Base-by-base conservation (phyloP, 2,888 invertebrate species). In the Tridacna gigas region DNA sequence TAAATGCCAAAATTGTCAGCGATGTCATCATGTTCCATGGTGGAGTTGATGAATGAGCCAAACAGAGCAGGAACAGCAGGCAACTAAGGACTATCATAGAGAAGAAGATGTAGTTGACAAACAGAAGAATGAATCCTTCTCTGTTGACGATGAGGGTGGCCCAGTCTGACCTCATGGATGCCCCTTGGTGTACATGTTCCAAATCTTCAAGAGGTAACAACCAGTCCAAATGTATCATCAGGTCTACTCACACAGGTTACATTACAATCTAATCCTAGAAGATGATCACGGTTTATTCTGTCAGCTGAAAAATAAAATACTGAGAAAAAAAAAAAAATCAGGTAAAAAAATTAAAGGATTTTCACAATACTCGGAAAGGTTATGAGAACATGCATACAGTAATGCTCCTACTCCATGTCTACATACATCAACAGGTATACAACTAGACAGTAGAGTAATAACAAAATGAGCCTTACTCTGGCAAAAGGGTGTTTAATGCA, bases 71-170 rank as follows among this genome's bases (percentile, higher is more conserved):
- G 75, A 92, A 92, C 61, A 91, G 74, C 18, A 92, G 77, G 67
- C 90, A 91, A 66, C 88, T 86, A 66, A 94, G 81, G 45, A 92
- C 91, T 82, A 94, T 91, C 73, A 93, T 79, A 0, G 93, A 93
- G 84, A 94, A 92, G 86, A 94, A 93, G 22, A 93, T 91, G 86
- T 94, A 94, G 89, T 94, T 94, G 71, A 94, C 90, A 80, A 93
- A 93, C 25, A 94, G 84, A 47, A 94, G 89, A 26, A 93, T 92
- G 61, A 94, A 89, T 13, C 90, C 90, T 82, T 94, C 93, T 74
- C 92, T 89, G 82, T 92, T 92, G 22, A 91, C 74, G n/a, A 93
- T 89, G 79, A 91, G 91, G 18, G 91, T 83, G 48, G 89, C 88
- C 93, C 92, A 93, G 79, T 92, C 92, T 47, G 89, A 90, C 88